Evolutionary conservation across 2,888 invertebrate genomes (phyloP), one percentile per base, ranked within the genome.

Genomic region (Lepidocyrtoides sp.): DNA sequence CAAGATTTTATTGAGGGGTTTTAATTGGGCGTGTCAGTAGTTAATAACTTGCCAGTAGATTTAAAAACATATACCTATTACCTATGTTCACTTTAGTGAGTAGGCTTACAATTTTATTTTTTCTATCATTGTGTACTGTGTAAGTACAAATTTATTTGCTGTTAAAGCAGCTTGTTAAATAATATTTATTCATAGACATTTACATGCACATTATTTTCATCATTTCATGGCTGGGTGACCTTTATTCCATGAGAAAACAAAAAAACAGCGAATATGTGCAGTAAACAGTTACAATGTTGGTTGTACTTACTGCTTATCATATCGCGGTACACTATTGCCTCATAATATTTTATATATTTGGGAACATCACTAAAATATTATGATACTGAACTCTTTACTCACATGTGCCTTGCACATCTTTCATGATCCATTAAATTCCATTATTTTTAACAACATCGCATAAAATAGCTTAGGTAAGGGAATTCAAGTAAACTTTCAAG

Each of bases 181-280:
- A 36, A 41, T 36, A 36, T 7, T 29, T n/a, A 29, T 20, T 29
- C 8, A 63, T 32, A 69, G 17, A 32, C 0, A 10, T 29, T 4
- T 23, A 48, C 26, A 44, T 26, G 17, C 75, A 17, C 26, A 14
- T 75, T 32, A 14, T 75, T 32, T 20, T 3, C 32, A 2, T 14
- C 36, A 66, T 66, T 14, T 75, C 48, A 75, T 75, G 75, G 48
- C 75, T 75, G 75, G 75, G 48, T 75, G 75, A 75, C 75, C 75
- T 75, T 75, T 75, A 44, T 48, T 75, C 75, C 75, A 48, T 75
- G 75, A 75, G 75, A 75, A n/a, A 75, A 75, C 75, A 75, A 2
- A 23, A 23, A 23, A n/a, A 23, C 7, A 23, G 7, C 0, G 7
- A 63, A 29, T 12, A 12, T 29, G 32, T 14, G 17, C 3, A 29